Conservation (phyloP, 2,113 vertebrate genomes). For the Henicopernis longicauda region DNA sequence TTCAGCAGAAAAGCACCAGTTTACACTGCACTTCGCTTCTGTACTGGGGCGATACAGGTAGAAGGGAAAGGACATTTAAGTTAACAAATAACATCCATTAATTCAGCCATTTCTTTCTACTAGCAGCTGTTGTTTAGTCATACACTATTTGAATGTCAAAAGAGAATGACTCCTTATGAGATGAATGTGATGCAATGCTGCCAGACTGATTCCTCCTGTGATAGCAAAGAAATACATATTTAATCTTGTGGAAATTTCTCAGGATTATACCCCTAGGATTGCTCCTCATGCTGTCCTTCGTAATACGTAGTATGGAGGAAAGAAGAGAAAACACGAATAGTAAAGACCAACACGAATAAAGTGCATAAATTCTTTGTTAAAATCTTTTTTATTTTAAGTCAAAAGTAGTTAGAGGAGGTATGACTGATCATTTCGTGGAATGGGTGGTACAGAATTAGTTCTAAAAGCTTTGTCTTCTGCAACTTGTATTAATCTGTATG, state of each 20-base stretch:
- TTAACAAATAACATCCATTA: background rate
- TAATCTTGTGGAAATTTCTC: background rate
- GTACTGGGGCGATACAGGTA: background rate
- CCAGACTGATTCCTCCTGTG: background rate
- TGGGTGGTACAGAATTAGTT: background rate
- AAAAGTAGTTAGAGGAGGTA: background rate
- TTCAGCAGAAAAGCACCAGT: background rate
- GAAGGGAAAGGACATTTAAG: background rate
- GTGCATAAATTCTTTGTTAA: background rate
- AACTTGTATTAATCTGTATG: background rate
- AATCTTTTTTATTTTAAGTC: background rate
- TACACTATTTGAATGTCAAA: background rate
- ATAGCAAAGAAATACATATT: background rate
- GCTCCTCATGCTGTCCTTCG: background rate
- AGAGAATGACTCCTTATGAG: background rate
- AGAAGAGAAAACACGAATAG: background rate
- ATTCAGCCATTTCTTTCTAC: background rate
- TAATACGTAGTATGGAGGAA: background rate
- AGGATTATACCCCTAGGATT: background rate
- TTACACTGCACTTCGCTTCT: background rate
- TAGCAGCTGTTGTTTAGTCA: slow-evolving; percentile 3
- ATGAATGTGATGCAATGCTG: background rate
- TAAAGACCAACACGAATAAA: background rate
- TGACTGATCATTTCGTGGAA: background rate
- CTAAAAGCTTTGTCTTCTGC: background rate